Evolutionary conservation across 2,888 invertebrate genomes (phyloP), one percentile per base, ranked within the genome.

Genomic region (Ochropacha duplaris): DNA sequence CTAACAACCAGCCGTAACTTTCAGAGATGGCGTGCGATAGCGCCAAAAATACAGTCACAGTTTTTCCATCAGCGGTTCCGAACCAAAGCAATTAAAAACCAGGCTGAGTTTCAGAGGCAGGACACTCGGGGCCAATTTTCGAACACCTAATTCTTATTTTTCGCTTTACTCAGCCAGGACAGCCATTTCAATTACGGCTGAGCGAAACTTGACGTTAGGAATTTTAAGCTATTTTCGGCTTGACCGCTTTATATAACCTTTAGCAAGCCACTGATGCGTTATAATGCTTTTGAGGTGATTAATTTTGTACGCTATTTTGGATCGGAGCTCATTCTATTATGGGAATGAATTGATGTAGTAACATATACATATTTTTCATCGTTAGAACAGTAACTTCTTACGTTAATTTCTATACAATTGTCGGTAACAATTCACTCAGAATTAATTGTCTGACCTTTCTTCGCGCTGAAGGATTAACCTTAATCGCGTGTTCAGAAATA

Each of bases 191-290:
- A 81, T 78, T 77, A 82, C 73, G 78, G 75, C 59, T 71, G 75
- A 80, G 69, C 69, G 75, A 74, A 79, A 78, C 74, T 78, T 72
- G 74, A 81, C 71, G 76, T 78, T 68, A 68, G 76, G 76, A 79
- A 78, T 82, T 84, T 81, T 69, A 67, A 71, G 77, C 76, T 83
- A 84, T 86, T 84, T 83, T 83, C 76, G 64, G 71, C 72, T 78
- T 81, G 79, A 79, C 79, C 81, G 79, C 72, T 69, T 69, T 60
- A 16, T 57, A 68, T 68, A 70, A 58, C 75, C 75, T 76, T 79
- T 72, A 76, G 72, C 72, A 65, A 74, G 58, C 70, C 80, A 76
- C 66, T 79, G 81, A 81, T 68, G 72, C 74, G 75, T 59, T 70
- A 66, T 71, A 56, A 58, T 44, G 34, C 59, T 60, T 44, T 61